A percentile compares a stretch with the other conserved stretches of the same genome.
Evolutionary conservation across 2,113 vertebrate genomes (phyloP).

Genomic region (Gallinago paraguaiae): DNA sequence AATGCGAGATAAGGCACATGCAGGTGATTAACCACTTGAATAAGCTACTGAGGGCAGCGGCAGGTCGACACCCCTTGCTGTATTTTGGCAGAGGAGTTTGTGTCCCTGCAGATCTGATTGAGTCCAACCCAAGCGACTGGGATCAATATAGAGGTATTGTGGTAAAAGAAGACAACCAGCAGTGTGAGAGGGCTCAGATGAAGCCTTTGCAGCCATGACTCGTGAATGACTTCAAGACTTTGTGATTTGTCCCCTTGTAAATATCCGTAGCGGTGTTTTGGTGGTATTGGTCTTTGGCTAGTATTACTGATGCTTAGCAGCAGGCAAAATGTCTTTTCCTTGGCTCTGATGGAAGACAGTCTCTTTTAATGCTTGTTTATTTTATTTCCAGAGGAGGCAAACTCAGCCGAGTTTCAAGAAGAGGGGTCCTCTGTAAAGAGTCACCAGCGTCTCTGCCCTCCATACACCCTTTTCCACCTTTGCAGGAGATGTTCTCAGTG

Average conservation of each 20-base stretch:
- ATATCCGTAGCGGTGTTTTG: not conserved
- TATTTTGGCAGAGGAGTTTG: not conserved
- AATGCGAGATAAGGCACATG: slow-evolving; percentile 13
- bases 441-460: not conserved
- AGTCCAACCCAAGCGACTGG: not conserved
- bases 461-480: not conserved
- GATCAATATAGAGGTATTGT: not conserved
- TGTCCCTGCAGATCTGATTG: not conserved
- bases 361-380: not conserved
- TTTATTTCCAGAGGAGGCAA: not conserved
- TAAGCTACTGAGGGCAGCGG: not conserved
- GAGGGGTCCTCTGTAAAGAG: not conserved
- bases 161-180: not conserved
- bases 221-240: not conserved
- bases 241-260: not conserved
- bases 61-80: rapidly evolving
- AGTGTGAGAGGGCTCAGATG: not conserved
- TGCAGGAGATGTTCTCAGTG: not conserved
- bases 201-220: rapidly evolving
- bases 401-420: not conserved
- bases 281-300: not conserved
- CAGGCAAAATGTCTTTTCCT: not conserved
- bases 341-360: not conserved
- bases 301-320: not conserved
- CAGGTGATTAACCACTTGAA: not conserved